Evolutionary conservation across 2,797 vertebrate species (phyloP), one percentile per base, ranked within the genome.

Genomic region (Glossophaga mutica): DNA sequence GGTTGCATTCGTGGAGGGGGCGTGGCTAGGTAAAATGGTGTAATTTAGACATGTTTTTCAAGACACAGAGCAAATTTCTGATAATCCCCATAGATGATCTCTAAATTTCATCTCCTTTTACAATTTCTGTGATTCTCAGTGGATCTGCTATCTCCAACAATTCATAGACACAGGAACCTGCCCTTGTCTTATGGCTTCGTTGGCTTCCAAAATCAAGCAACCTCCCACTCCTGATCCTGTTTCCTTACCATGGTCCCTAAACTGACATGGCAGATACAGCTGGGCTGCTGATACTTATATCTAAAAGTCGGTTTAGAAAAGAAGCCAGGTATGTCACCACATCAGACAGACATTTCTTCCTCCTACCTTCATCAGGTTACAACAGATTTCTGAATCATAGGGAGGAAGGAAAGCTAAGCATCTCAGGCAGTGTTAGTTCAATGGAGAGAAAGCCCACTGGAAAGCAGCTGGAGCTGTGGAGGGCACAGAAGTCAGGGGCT

Each of bases 31-130:
- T 89, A 16, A 18, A 83, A 21, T 65, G 9, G 22, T 87, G 6
- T 52, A 15, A 82, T 90, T 81, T 90, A 90, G 59, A 67, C 29
- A 3, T 90, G 5, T 71, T 32, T 90, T 91, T 74, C 4, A 94
- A 87, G 65, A 37, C 37, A n/a, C 32, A 48, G 3, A 79, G 10
- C 5, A 62, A 48, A 70, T 94, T 83, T 93, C 59, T 77, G 46
- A 81, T 52, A 39, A 79, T 73, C 39, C 18, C 44, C 16, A 39
- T 4, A 71, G 50, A 71, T 46, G 34, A 29, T 32, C 57, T 87
- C 44, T 87, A 79, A 68, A 15, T 83, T 87, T 50, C 22, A 1
- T 9, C 52, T 83, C 44, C 32, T 79, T 94, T 83, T 39, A 78
- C 48, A 68, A 39, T 77, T 39, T 85, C 62, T 95, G 15, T 70